These are phyloP conservation scores for Chromoteleia sp. DNA, from an alignment of 2,888 invertebrate species.

Conservation along the genomic window DNA sequence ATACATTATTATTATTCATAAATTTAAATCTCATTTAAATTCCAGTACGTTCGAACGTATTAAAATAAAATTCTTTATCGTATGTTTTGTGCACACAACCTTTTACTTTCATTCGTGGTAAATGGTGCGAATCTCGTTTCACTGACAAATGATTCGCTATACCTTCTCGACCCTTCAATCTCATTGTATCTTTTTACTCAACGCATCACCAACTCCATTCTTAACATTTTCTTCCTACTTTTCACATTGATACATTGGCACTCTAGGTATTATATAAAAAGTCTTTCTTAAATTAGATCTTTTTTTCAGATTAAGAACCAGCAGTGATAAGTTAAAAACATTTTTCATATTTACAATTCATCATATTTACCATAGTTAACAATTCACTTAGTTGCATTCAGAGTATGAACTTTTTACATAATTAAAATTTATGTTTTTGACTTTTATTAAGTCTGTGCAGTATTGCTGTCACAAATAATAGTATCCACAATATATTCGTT, in stretches of 20 bases:
- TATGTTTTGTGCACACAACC: constrained; percentile 18
- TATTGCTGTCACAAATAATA: too few species aligned
- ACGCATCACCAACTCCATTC: constrained; percentile 50
- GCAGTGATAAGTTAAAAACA: constrained; percentile 39
- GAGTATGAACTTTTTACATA: too few species aligned
- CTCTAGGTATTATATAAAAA: constrained; percentile 56
- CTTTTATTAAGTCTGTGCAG: too few species aligned
- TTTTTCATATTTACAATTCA: constrained; percentile 30
- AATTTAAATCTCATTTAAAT: too few species aligned
- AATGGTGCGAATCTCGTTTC: constrained; percentile 58
- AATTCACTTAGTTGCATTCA: too few species aligned
- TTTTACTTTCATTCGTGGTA: constrained; percentile 58
- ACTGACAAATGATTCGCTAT: constrained; percentile 74
- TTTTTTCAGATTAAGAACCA: constrained; percentile 26
- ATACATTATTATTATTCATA: too few species aligned
- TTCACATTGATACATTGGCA: constrained; percentile 62
- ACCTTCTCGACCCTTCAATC: constrained; percentile 74
- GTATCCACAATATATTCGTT: too few species aligned
- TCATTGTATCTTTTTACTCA: constrained; percentile 62
- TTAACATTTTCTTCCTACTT: constrained; percentile 55
- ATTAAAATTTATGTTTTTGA: too few species aligned
- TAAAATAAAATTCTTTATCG: too few species aligned
- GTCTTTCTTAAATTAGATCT: constrained; percentile 52
- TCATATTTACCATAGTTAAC: constrained; percentile 3
- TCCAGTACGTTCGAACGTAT: too few species aligned